phyloP scores from a whole-genome alignment of 1,140 invertebrate genomes.

The Bombus fervidus region DNA sequence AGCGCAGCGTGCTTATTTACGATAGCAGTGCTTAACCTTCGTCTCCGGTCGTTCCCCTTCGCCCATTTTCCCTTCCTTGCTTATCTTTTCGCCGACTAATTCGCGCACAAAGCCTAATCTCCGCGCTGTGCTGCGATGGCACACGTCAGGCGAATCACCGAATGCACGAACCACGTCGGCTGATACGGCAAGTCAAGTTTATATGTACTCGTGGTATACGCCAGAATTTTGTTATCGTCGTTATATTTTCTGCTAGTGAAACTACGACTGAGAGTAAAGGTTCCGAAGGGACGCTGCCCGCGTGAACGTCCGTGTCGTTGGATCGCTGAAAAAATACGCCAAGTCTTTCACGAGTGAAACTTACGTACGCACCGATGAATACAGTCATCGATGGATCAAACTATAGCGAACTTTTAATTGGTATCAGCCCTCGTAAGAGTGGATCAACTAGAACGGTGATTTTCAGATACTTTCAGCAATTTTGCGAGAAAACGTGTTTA shows the following conservation, averaged over 20 bases:
- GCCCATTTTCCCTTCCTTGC: not conserved
- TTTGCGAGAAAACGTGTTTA: no score
- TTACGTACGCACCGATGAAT: no score
- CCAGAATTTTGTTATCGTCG: not conserved
- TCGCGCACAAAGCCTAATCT: not conserved
- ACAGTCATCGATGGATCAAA: not conserved
- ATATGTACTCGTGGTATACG: not conserved
- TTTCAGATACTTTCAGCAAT: no score
- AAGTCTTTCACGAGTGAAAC: not conserved
- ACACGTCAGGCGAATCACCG: not conserved
- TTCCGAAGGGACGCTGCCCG: not conserved
- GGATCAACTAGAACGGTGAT: no score
- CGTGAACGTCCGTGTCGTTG: no score
- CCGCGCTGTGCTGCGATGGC: not conserved
- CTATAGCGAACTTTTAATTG: not conserved
- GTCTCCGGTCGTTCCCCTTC: not conserved
- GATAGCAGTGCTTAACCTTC: not conserved
- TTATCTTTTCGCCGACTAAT: slow-evolving; percentile 22
- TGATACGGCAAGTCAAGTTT: not conserved
- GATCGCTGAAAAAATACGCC: not conserved
- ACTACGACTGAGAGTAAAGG: not conserved
- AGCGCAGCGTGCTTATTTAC: not conserved
- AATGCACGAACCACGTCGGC: not conserved
- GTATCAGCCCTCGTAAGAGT: not conserved
- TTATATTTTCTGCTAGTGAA: not conserved